Evolutionary conservation across 92 coral and sea anemone species (phyloP).

Genomic region (Zoanthus sociatus): DNA sequence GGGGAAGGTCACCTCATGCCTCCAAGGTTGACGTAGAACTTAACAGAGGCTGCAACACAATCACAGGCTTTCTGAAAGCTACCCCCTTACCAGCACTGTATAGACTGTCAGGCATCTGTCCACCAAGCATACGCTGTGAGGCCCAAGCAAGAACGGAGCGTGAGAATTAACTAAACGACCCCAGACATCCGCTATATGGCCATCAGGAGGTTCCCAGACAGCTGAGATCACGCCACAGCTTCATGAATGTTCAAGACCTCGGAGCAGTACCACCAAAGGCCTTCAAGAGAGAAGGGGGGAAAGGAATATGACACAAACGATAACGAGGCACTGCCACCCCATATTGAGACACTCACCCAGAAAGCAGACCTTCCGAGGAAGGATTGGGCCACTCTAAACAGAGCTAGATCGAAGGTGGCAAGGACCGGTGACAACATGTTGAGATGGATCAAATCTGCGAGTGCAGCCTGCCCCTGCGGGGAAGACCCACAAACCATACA

Average conservation of each 20-base stretch:
- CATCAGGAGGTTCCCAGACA: not conserved
- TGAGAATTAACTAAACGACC: not conserved
- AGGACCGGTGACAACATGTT: constrained; percentile 15
- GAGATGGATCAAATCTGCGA: constrained; percentile 7
- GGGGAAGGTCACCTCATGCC: too few species aligned
- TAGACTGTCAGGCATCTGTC: not conserved
- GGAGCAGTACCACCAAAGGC: not conserved
- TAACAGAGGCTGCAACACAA: not conserved
- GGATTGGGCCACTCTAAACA: constrained; percentile 4
- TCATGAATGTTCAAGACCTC: not conserved
- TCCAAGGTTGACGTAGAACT: too few species aligned
- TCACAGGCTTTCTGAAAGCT: not conserved
- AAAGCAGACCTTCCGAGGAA: constrained; percentile 6
- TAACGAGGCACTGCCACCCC: not conserved
- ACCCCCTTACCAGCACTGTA: constrained; percentile 1
- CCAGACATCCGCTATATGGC: not conserved
- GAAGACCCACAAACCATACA: constrained; percentile 26
- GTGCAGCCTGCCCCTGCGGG: constrained; percentile 35
- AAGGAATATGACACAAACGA: not conserved
- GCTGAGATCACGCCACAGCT: not conserved
- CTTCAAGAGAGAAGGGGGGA: not conserved
- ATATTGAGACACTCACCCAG: constrained; percentile 8
- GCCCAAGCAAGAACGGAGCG: not conserved
- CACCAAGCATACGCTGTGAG: not conserved
- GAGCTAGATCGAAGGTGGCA: constrained; percentile 14